Base-by-base conservation (phyloP, 2,797 vertebrate species). In the Allenopithecus nigroviridis region DNA sequence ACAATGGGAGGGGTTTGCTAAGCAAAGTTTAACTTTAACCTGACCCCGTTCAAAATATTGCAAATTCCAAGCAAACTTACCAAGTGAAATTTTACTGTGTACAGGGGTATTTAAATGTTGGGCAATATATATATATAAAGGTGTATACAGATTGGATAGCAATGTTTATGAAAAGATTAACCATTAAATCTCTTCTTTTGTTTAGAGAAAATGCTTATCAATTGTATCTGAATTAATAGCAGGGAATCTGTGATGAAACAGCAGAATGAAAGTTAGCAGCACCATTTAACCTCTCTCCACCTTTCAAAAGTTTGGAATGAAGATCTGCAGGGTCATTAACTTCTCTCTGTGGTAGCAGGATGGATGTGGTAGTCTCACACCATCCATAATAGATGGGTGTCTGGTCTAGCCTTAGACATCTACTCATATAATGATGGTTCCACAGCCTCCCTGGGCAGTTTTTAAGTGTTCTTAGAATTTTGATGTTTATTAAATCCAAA, bases 401-500 rank as follows among this genome's bases (percentile, higher is more conserved):
- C 80, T 95, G 75, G 87, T 74, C 93, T 91, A 76, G 96, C 84
- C 70, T 98, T 88, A 78, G 96, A 96, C 92, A 95, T 87, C 86
- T 94, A 53, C 89, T 96, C 96, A 36, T 36, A 84, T 30, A n/a
- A 55, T 84, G 53, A 87, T 95, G 24, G 9, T 91, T 96, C n/a
- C 48, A 83, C 28, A 84, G 93, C 74, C 85, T 94, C 93, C 95
- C 95, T 86, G 0, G 28, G 95, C 83, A 97, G 89, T 93, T 94
- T 95, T 85, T 98, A 97, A 96, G 84, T 97, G 96, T 96, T 97
- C 84, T 94, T 94, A 81, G 94, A 94, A 96, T 94, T 96, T 97
- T 96, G 96, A 97, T 96, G 84, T 95, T 97, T 97, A 97, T 98
- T 96, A 97, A 97, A 93, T 93, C 80, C 84, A 89, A 92, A 93